Base-by-base conservation (phyloP, 2,888 invertebrate species). In the Hedya salicella region DNA sequence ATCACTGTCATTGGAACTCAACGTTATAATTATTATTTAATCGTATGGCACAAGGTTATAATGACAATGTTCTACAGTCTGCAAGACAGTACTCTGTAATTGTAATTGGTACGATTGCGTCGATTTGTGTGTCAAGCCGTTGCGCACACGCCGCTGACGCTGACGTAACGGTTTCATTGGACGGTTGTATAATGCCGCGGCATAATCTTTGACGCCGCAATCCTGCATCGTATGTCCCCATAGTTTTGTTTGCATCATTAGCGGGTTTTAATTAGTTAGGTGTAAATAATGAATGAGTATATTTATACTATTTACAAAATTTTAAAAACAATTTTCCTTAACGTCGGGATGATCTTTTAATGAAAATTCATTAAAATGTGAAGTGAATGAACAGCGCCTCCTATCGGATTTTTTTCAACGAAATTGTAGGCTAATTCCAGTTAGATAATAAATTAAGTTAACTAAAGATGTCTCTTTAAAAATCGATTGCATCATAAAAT, bases 111-210 rank as follows among this genome's bases (percentile, higher is more conserved):
- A 53, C 56, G 62, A 68, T 72, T 82, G 81, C 85, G 82, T 86
- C 75, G 86, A 89, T 90, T 87, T 86, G 80, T 76, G 82, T 89
- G 90, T 87, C 88, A 86, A 72, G 71, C 77, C 5, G 73, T 78
- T 80, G 82, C 77, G 80, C 78, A 75, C 76, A 75, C 74, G 74
- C 70, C 77, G 80, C 78, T 75, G 76, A 75, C 74, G 74, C 70
- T 87, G 87, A 88, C 79, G 89, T 86, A 88, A 88, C 80, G 77
- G 76, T 60, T 61, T 54, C 61, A 66, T 66, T 61, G 49, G 65
- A 11, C 70, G 75, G 78, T 89, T 89, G 85, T 83, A 87, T 83
- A 88, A 88, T 74, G 70, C 64, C 71, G 76, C 79, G 81, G 78
- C 78, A 84, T 82, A 81, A 84, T 81, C 76, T 77, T 75, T 68